Evolutionary conservation across 2,113 vertebrate species (phyloP).

Genomic region (Eupsittula cactorum): DNA sequence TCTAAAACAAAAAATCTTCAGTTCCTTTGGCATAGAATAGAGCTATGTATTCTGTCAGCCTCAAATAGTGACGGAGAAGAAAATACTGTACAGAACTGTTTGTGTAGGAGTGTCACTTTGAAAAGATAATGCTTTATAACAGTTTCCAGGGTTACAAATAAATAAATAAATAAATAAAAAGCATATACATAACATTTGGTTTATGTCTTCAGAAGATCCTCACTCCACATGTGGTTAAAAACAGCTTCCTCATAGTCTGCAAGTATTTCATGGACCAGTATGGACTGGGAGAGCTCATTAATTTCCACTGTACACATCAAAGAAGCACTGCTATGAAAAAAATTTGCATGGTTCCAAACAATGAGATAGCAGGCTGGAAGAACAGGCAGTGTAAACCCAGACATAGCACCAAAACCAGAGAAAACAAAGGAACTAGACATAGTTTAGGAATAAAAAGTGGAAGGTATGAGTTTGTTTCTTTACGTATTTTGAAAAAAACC

Average conservation of each 20-base stretch:
- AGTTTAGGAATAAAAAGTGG: neutral
- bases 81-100: slow-evolving; percentile 4
- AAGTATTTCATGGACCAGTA: neutral
- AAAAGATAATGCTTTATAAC: slow-evolving; percentile 34
- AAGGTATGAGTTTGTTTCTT: neutral
- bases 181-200: slow-evolving; percentile 32
- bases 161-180: neutral
- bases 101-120: neutral
- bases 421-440: neutral
- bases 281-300: slow-evolving; percentile 33
- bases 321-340: neutral
- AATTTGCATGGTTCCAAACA: slow-evolving; percentile 5
- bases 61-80: slow-evolving; percentile 28
- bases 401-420: neutral
- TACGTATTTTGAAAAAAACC: neutral
- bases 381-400: neutral
- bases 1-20: neutral
- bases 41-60: slow-evolving; percentile 9
- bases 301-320: slow-evolving; percentile 6
- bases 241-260: neutral
- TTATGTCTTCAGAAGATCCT: slow-evolving; percentile 26
- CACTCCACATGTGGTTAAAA: neutral
- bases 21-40: slow-evolving; percentile 18
- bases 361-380: neutral
- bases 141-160: slow-evolving; percentile 44